phyloP scores from a whole-genome alignment of 2,797 vertebrate genomes.

The Glossophaga mutica region DNA sequence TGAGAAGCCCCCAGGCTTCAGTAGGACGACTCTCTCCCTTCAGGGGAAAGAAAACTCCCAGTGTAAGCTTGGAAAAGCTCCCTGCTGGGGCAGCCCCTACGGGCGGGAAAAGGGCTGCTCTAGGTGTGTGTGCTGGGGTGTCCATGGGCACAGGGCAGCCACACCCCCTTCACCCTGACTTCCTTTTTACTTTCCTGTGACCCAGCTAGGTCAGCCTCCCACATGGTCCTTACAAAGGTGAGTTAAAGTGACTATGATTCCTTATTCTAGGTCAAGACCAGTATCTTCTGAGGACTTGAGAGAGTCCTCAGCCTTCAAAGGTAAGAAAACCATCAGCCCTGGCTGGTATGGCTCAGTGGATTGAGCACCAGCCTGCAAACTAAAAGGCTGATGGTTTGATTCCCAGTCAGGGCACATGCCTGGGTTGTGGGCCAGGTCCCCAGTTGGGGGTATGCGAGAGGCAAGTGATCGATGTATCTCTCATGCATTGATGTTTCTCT shows the following conservation, averaged over 20 bases:
- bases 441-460: too few species aligned
- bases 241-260: constrained; percentile 32
- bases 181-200: background rate
- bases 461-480: too few species aligned
- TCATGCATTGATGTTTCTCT: too few species aligned
- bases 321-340: constrained; percentile 40
- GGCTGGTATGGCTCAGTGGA: too few species aligned
- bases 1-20: background rate
- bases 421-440: too few species aligned
- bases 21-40: background rate
- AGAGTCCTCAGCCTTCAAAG: background rate
- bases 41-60: background rate
- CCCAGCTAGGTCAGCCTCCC: background rate
- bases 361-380: too few species aligned
- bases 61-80: background rate
- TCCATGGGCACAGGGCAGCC: background rate
- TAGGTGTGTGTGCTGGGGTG: background rate
- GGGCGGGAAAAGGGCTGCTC: background rate
- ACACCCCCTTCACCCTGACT: background rate
- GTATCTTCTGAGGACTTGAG: constrained; percentile 8
- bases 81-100: background rate
- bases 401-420: too few species aligned
- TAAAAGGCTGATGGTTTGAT: too few species aligned
- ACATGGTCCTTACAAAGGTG: background rate
- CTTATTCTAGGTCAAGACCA: constrained; percentile 53